These are phyloP conservation scores for Torymus tubicola DNA, from an alignment of 2,888 invertebrate species.

Conservation along the genomic window DNA sequence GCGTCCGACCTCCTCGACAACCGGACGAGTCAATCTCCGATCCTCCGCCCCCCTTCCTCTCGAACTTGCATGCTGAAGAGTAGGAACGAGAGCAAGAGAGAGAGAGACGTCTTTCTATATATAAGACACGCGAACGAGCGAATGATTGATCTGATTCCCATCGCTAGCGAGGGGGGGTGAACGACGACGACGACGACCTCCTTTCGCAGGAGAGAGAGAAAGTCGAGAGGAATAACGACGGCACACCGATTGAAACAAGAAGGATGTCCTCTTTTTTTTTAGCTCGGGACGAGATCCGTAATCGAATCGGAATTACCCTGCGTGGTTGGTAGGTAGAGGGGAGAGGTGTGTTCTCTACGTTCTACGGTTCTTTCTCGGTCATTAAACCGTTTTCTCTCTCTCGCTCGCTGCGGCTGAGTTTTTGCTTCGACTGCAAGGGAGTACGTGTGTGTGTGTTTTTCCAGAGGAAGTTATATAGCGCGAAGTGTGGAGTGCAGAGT, in stretches of 20 bases:
- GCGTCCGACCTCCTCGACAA: too few species aligned
- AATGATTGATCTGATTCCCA: conserved; percentile 37
- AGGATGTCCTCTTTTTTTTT: conserved; percentile 17
- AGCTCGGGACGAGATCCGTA: neutral
- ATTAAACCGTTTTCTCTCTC: neutral
- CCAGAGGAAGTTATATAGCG: too few species aligned
- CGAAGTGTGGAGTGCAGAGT: too few species aligned
- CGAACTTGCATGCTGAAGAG: neutral
- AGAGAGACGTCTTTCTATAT: neutral
- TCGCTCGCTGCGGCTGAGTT: neutral
- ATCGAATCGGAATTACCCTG: conserved; percentile 36
- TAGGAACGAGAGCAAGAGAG: neutral
- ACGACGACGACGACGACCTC: conserved; percentile 26
- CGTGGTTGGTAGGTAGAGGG: neutral
- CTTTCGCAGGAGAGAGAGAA: conserved; percentile 3
- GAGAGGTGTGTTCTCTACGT: too few species aligned
- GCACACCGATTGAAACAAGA: conserved; percentile 47
- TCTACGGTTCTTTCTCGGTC: too few species aligned
- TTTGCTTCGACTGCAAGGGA: neutral
- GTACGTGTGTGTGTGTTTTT: too few species aligned
- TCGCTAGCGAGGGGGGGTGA: neutral
- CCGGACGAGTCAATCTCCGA: too few species aligned
- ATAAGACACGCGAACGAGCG: neutral
- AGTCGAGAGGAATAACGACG: conserved; percentile 30
- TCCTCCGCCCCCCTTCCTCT: too few species aligned